These are phyloP conservation scores for Chaenocephalus aceratus DNA, from an alignment of 2,113 vertebrate genomes.

Conservation along the genomic window DNA sequence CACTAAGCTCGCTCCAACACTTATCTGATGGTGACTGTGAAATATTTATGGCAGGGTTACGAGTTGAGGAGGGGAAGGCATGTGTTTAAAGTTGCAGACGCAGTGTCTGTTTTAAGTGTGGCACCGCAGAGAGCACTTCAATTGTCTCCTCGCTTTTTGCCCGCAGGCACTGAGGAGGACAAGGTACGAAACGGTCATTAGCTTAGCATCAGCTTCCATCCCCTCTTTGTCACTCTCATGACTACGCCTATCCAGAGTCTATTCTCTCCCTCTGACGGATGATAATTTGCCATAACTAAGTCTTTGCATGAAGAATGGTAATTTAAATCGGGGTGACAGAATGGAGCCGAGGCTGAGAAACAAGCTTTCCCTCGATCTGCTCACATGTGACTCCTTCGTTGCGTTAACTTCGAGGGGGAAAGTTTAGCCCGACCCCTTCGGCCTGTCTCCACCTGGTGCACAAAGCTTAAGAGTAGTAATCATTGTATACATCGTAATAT, in stretches of 20 bases:
- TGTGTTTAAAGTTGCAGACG: conserved; percentile 21
- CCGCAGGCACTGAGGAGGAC: conserved; percentile 43
- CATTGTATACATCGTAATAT: no score
- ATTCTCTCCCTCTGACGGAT: conserved; percentile 40
- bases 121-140: conserved; percentile 33
- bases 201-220: conserved; percentile 24
- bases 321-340: conserved; percentile 60
- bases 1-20: conserved; percentile 16
- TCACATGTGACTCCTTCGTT: not conserved
- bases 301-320: conserved; percentile 41
- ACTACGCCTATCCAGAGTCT: conserved; percentile 14
- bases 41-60: conserved; percentile 45
- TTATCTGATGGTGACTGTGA: conserved; percentile 30
- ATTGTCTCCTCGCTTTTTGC: conserved; percentile 19
- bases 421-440: not conserved
- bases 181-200: conserved; percentile 48
- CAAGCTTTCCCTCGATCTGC: not conserved
- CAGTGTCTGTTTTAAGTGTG: conserved; percentile 24
- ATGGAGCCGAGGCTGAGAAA: conserved; percentile 48
- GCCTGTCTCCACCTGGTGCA: not conserved
- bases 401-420: not conserved
- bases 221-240: conserved; percentile 18
- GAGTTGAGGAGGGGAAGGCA: not conserved
- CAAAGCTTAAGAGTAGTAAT: not conserved
- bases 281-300: conserved; percentile 60